These are phyloP conservation scores for Caenorhabditis zanzibari DNA, from an alignment of 2,888 invertebrate species.

Conservation along the genomic window DNA sequence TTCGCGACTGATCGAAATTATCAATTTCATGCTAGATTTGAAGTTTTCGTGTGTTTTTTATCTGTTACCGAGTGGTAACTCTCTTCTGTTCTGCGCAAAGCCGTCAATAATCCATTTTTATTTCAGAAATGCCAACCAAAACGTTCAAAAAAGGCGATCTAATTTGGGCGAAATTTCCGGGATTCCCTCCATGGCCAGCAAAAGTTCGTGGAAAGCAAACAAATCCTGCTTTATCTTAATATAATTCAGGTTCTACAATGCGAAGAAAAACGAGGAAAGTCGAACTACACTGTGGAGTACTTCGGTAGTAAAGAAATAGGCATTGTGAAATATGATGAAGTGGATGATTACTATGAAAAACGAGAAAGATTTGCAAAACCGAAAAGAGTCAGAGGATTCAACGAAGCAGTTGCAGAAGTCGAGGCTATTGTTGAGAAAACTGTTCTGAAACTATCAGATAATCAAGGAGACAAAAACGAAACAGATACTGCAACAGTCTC, in stretches of 20 bases:
- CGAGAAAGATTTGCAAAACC: conserved; percentile 29
- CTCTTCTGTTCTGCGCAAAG: background rate
- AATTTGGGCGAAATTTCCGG: conserved; percentile 96
- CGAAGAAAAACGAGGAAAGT: conserved; percentile 22
- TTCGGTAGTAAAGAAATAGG: conserved; percentile 41
- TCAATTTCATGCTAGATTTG: too few relatives aligned
- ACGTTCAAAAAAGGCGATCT: conserved; percentile 84
- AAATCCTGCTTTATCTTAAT: background rate
- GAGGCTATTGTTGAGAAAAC: conserved; percentile 13
- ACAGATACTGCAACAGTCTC: background rate
- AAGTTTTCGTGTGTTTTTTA: too few relatives aligned
- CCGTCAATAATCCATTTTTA: too few relatives aligned
- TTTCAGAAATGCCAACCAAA: conserved; percentile 42
- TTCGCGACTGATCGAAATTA: too few relatives aligned
- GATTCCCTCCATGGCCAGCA: conserved; percentile 89
- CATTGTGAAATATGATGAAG: conserved; percentile 25
- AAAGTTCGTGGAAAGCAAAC: background rate
- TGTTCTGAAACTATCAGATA: conserved; percentile 11
- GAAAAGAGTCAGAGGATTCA: conserved; percentile 47
- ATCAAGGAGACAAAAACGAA: background rate
- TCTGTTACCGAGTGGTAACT: too few relatives aligned
- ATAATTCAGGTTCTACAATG: conserved; percentile 26
- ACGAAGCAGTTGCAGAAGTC: conserved; percentile 45
- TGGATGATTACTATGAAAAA: conserved; percentile 53
- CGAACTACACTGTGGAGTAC: conserved; percentile 36